Base-by-base conservation (phyloP, 2,888 invertebrate species). In the Drosophila peninsularis region DNA sequence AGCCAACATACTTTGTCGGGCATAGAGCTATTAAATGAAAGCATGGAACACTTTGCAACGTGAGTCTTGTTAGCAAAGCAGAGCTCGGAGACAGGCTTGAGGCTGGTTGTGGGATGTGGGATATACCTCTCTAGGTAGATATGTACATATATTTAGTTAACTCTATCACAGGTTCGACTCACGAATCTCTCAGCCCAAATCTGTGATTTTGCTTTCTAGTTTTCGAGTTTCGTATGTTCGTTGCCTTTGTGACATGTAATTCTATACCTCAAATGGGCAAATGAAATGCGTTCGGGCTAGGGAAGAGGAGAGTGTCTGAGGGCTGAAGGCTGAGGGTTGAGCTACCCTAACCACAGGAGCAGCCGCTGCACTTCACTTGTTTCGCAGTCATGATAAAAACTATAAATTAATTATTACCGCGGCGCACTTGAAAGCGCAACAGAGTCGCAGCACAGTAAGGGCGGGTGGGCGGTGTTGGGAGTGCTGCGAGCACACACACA, bases 361-460 rank as follows among this genome's bases (percentile, higher is more conserved):
- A 49, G 62, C 72, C 74, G 66, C 65, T 63, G 75, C 64, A 76
- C 75, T 47, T 75, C 85, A 80, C 82, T 82, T 85, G 86, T 80
- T 70, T 71, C 62, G 60, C 80, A 75, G 82, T 81, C 80, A 80
- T 80, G 90, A 91, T 90, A 90, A 91, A 76, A 91, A 91, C 90
- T 90, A 90, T 91, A 91, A 91, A 91, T 91, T 91, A 91, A 91
- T 91, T 91, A 91, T 88, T 89, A 80, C 90, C 85, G 88, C 89
- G 90, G 91, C 89, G 88, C 87, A 90, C 83, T 90, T 88, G 80
- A 86, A 88, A 88, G 87, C 71, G 73, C 64, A 79, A 70, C 80
- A 72, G 72, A 73, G 71, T 69, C 64, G 71, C 78, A 61, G 55
- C 34, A 50, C 42, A 62, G 27, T 21, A n/a, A 45, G 13, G 24